Evolutionary conservation across 2,113 vertebrate genomes (phyloP).

Genomic region (Stomatorhinus ivindoensis): DNA sequence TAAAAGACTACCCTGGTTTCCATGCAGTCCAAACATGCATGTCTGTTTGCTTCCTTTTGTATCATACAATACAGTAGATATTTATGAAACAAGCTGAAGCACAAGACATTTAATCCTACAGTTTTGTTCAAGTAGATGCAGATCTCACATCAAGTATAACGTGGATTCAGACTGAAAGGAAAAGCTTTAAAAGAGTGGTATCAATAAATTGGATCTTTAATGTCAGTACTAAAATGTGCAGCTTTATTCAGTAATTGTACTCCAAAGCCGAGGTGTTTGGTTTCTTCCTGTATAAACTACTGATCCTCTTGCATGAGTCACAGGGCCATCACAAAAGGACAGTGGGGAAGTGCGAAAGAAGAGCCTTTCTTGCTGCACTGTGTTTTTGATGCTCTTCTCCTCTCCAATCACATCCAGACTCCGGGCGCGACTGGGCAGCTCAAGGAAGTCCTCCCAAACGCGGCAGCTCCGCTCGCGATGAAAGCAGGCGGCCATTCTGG

Average conservation of each 20-base stretch:
- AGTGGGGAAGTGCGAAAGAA: not conserved
- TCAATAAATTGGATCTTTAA: not conserved
- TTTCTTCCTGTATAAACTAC: not conserved
- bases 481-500: constrained; percentile 29
- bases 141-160: not conserved
- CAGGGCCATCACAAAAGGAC: not conserved
- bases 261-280: not conserved
- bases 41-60: not conserved
- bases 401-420: constrained; percentile 27
- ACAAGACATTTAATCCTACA: not conserved
- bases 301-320: not conserved
- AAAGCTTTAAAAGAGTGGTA: not conserved
- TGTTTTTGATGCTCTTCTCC: constrained; percentile 13
- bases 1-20: not conserved
- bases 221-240: not conserved
- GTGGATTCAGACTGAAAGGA: not conserved
- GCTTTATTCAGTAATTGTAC: not conserved
- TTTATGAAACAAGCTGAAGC: not conserved
- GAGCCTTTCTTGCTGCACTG: not conserved
- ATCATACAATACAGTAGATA: not conserved
- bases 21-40: not conserved
- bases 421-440: not conserved
- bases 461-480: constrained; percentile 24
- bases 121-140: not conserved
- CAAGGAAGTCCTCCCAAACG: not conserved